phyloP scores from a whole-genome alignment of 1,140 invertebrate species.

The Caenorhabditis latens region DNA sequence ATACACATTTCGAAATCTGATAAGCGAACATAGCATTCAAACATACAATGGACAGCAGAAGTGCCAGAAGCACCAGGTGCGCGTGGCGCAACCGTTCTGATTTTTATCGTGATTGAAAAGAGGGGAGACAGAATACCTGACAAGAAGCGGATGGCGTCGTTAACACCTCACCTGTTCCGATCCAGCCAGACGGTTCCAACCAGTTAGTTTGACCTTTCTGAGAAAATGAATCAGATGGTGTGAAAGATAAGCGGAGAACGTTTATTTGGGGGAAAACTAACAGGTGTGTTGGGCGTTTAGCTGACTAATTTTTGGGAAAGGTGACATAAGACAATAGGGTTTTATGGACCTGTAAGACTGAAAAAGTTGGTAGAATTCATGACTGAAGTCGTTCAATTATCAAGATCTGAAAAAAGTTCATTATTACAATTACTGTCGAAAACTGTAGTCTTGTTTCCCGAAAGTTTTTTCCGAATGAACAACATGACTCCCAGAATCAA shows the following conservation, averaged over 20 bases:
- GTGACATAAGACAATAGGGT: too few relatives aligned
- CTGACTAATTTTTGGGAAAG: too few relatives aligned
- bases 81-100: constrained; percentile 38
- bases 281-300: too few relatives aligned
- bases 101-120: constrained; percentile 36
- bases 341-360: too few relatives aligned
- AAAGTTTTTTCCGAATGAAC: too few relatives aligned
- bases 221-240: neutral
- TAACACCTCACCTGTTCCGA: constrained; percentile 46
- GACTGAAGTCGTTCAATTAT: too few relatives aligned
- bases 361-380: too few relatives aligned
- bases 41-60: constrained; percentile 12
- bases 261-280: neutral
- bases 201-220: neutral
- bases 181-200: constrained; percentile 38
- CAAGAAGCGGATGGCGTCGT: constrained; percentile 13
- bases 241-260: neutral
- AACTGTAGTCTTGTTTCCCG: too few relatives aligned
- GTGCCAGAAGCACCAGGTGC: constrained; percentile 42
- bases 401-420: too few relatives aligned
- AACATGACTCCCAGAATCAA: too few relatives aligned
- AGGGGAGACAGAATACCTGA: neutral
- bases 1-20: constrained; percentile 47
- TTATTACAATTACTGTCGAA: too few relatives aligned
- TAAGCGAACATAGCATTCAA: constrained; percentile 29